phyloP scores from a whole-genome alignment of 1,140 invertebrate genomes.

The Drosophila hydei region DNA sequence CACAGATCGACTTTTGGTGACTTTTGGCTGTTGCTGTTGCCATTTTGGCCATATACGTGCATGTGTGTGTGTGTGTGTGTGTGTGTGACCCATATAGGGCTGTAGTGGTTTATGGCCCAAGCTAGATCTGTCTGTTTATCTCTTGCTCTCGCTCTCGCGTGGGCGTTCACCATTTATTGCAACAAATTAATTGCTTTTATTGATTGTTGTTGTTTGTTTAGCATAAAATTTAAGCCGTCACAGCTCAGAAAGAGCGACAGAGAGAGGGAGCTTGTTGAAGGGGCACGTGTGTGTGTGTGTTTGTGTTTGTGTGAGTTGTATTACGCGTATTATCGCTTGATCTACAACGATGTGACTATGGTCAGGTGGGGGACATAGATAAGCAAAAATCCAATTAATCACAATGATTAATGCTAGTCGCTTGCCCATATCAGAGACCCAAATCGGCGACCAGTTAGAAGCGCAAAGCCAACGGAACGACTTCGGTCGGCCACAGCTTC shows the following conservation, averaged over 20 bases:
- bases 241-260: conserved; percentile 5
- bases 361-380: conserved; percentile 32
- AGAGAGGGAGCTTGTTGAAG: too few relatives aligned
- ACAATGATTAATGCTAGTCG: conserved; percentile 33
- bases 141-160: conserved; percentile 1
- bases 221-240: conserved; percentile 45
- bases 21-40: not conserved
- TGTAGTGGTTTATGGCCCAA: conserved; percentile 18
- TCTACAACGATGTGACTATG: conserved; percentile 12
- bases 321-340: conserved; percentile 8
- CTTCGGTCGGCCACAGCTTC: conserved; percentile 3
- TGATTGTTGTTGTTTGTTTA: conserved; percentile 59
- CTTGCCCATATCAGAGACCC: not conserved
- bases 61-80: too few relatives aligned
- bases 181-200: conserved; percentile 54
- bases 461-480: too few relatives aligned
- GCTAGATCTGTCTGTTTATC: not conserved
- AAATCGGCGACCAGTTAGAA: too few relatives aligned
- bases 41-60: conserved; percentile 6
- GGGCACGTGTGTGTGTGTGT: not conserved
- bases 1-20: not conserved
- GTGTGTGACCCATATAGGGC: conserved; percentile 36
- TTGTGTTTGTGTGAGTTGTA: not conserved
- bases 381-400: conserved; percentile 24
- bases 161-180: conserved; percentile 30